These are phyloP conservation scores for Indri indri DNA, from an alignment of 2,113 vertebrate genomes.

Conservation along the genomic window DNA sequence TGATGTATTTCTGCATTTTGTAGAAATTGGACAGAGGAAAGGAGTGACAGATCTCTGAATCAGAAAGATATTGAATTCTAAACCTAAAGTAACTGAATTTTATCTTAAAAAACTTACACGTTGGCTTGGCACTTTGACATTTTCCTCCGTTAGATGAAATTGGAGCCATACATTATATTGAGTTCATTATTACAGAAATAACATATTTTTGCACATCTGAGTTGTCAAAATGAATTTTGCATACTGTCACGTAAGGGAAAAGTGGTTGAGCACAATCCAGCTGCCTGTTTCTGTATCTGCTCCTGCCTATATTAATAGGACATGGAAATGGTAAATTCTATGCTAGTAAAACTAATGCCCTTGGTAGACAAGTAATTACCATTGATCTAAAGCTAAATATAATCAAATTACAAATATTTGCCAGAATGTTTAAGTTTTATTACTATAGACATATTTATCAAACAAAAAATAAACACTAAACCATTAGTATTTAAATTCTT, in stretches of 20 bases:
- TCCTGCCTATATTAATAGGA: not conserved
- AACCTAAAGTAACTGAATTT: not conserved
- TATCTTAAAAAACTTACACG: not conserved
- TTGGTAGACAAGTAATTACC: not conserved
- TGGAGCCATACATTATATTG: not conserved
- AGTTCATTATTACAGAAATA: not conserved
- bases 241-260: not conserved
- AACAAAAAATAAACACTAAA: not conserved
- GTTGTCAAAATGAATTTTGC: not conserved
- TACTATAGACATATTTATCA: not conserved
- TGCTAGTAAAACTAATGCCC: not conserved
- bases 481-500: not conserved
- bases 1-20: rapidly evolving
- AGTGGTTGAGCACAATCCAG: not conserved
- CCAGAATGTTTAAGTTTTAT: not conserved
- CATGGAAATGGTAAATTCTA: not conserved
- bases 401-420: not conserved
- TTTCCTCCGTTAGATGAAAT: not conserved
- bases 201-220: not conserved
- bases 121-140: not conserved
- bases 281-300: not conserved
- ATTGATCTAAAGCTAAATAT: not conserved
- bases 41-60: not conserved
- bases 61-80: not conserved
- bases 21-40: not conserved